phyloP scores from a whole-genome alignment of 2,888 invertebrate genomes.

The Dilophus febrilis region DNA sequence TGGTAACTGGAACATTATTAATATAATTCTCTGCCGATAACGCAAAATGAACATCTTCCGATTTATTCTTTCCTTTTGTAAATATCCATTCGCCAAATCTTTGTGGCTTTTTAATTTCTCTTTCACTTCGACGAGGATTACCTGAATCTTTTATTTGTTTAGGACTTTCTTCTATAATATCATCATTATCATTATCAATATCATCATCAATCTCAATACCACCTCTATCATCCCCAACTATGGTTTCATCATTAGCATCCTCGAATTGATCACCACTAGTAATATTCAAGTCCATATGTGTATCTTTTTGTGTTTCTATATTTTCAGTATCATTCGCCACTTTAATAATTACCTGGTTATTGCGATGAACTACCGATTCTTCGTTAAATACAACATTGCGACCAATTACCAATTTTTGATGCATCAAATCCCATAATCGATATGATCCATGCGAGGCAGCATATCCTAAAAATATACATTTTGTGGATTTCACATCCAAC shows the following conservation, averaged over 20 bases:
- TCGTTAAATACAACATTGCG: slow-evolving; percentile 3
- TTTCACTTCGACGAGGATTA: not conserved
- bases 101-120: not conserved
- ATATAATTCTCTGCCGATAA: slow-evolving; percentile 5
- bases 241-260: no score
- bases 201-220: not conserved
- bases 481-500: not conserved
- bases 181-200: not conserved
- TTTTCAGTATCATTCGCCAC: not conserved
- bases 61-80: no score
- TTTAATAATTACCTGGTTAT: not conserved
- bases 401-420: not conserved
- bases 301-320: no score
- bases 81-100: not conserved
- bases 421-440: slow-evolving; percentile 1
- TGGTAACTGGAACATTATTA: slow-evolving; percentile 3
- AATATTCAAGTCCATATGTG: no score
- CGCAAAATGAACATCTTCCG: slow-evolving; percentile 1
- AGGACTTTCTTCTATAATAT: not conserved
- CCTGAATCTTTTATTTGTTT: no score
- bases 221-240: not conserved
- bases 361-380: not conserved
- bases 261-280: no score
- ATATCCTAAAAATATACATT: slow-evolving; percentile 2
- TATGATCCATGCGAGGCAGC: not conserved